Percentiles rank a stretch among this genome's conserved stretches.
Evolutionary conservation across 2,888 invertebrate species (phyloP).

Genomic region (Euplexia lucipara): DNA sequence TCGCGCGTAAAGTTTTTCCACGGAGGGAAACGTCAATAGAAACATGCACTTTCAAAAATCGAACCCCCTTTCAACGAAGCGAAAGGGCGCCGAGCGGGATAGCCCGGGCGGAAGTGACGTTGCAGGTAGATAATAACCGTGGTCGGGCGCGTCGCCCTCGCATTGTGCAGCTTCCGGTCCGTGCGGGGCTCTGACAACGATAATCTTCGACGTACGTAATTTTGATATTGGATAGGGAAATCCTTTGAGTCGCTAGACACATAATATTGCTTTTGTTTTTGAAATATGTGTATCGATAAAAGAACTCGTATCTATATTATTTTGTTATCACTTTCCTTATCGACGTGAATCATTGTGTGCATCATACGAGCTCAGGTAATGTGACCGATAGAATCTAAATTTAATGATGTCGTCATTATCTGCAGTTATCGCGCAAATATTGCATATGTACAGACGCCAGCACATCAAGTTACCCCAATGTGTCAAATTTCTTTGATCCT

Average conservation of each 20-base stretch:
- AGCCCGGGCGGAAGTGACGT: slow-evolving; percentile 85
- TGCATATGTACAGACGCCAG: no score
- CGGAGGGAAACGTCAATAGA: slow-evolving; percentile 52
- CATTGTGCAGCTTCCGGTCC: slow-evolving; percentile 86
- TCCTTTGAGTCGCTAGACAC: slow-evolving; percentile 65
- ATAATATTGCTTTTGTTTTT: slow-evolving; percentile 2
- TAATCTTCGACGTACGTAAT: slow-evolving; percentile 89
- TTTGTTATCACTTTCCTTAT: not conserved
- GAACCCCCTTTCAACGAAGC: slow-evolving; percentile 66
- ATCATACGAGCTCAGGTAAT: no score
- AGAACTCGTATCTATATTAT: not conserved
- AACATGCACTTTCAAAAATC: slow-evolving; percentile 70
- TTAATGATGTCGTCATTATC: not conserved
- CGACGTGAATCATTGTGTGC: not conserved
- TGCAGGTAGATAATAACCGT: slow-evolving; percentile 87
- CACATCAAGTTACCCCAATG: no score
- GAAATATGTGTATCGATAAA: not conserved
- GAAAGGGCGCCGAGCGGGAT: slow-evolving; percentile 67
- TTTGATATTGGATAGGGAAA: slow-evolving; percentile 78
- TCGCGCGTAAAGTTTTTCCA: slow-evolving; percentile 57
- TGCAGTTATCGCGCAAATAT: not conserved
- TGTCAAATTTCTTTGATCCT: no score
- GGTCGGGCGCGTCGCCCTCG: slow-evolving; percentile 76
- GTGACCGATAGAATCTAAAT: not conserved
- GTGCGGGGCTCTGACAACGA: slow-evolving; percentile 79